Conservation (phyloP, 2,113 vertebrate species). For the Bos indicus region DNA sequence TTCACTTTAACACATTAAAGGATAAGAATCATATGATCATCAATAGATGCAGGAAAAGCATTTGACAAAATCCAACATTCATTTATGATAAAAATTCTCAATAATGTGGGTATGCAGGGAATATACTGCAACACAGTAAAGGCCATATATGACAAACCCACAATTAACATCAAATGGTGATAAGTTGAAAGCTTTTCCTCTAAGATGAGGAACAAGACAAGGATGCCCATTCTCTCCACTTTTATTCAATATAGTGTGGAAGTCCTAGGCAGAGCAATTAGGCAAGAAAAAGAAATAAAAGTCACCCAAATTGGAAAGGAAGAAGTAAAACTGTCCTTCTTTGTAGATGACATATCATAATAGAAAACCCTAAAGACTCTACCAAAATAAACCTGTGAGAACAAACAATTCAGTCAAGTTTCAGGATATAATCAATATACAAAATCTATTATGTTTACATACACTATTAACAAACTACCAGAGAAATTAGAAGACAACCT, state of each 20-base stretch:
- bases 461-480: neutral
- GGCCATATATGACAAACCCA: neutral
- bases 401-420: neutral
- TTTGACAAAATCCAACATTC: neutral
- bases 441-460: neutral
- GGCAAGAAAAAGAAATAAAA: neutral
- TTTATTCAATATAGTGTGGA: neutral
- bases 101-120: neutral
- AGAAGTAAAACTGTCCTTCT: neutral
- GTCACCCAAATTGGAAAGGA: neutral
- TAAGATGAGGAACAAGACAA: neutral
- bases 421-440: neutral
- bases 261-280: neutral
- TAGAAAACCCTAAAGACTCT: neutral
- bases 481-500: neutral
- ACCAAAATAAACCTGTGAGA: neutral
- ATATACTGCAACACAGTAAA: neutral
- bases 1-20: neutral
- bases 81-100: neutral
- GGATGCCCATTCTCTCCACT: neutral
- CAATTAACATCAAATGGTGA: neutral
- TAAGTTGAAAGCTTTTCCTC: neutral
- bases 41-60: neutral
- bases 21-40: neutral
- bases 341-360: neutral